Evolutionary conservation across 2,888 invertebrate species (phyloP), one percentile per base, ranked within the genome.

Genomic region (Brachypalpus laphriformis): DNA sequence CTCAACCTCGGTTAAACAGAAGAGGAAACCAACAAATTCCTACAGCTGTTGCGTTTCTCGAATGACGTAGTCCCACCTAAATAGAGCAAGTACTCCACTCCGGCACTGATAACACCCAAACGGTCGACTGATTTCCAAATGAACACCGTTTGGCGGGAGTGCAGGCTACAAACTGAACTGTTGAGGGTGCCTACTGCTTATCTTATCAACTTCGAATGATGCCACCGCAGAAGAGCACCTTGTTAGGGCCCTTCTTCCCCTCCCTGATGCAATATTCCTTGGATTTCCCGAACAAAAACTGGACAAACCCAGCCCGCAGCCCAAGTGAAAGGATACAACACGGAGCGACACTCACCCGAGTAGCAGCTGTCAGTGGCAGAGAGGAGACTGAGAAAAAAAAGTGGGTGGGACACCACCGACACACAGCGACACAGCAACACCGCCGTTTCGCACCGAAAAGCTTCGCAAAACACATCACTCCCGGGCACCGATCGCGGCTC

Each of bases 391-490:
- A 65, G 18, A 28, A 51, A 56, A 77, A 77, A 85, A 75, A 81
- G 85, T 85, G 85, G 85, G 85, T 81, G 85, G 81, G 85, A 81
- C 81, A 71, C 75, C 3, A 25, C n/a, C n/a, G n/a, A n/a, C n/a
- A n/a, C n/a, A n/a, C n/a, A n/a, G n/a, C n/a, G n/a, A n/a, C n/a
- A n/a, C n/a, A n/a, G n/a, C 3, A 25, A 25, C 2, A 25, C 25
- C 25, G 3, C 71, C 18, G 34, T 74, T 74, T 81, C 18, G 28
- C 54, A 71, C 18, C 20, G 59, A 71, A 71, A 81, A 34, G 3
- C 40, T 40, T 31, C 34, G 22, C 20, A 49, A 31, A 71, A 14
- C 75, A 71, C 85, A 65, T 75, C 45, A 66, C 56, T 75, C 75
- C 59, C 54, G 66, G 31, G 47, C 54, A 61, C 75, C 66, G 70